Conservation (phyloP, 30 jellyfish, hydroid and myxozoan species). For the Hydractinia symbiolongicarpus region DNA sequence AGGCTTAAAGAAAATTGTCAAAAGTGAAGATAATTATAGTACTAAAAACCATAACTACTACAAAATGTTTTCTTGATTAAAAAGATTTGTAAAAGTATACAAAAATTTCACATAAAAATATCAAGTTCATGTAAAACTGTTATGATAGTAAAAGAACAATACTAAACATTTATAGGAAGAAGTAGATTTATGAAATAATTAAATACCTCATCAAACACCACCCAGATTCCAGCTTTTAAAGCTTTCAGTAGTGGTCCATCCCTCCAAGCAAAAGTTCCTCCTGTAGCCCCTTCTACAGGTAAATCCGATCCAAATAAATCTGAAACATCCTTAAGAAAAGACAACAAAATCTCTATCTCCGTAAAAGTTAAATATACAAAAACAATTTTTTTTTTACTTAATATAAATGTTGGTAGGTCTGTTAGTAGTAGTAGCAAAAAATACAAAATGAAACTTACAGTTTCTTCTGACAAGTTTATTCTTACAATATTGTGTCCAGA, state of each 20-base stretch:
- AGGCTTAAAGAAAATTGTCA: no score
- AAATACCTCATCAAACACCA: slow-evolving; percentile 83
- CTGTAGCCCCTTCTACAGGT: slow-evolving; percentile 82
- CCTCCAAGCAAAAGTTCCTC: slow-evolving; percentile 85
- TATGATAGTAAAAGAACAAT: background rate
- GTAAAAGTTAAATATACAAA: no score
- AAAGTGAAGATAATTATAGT: no score
- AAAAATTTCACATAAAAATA: background rate
- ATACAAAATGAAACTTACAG: slow-evolving; percentile 41
- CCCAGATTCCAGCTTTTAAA: slow-evolving; percentile 84
- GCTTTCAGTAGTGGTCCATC: slow-evolving; percentile 97
- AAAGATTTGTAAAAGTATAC: background rate
- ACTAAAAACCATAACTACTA: no score
- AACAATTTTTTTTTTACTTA: no score
- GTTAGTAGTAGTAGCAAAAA: background rate
- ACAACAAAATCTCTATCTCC: background rate
- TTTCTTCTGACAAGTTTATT: slow-evolving; percentile 88
- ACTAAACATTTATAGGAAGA: no score
- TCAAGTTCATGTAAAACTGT: background rate
- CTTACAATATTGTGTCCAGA: slow-evolving; percentile 67
- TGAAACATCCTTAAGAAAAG: slow-evolving; percentile 59
- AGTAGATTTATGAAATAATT: background rate
- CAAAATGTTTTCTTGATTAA: no score
- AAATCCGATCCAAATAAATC: slow-evolving; percentile 97
- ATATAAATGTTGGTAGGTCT: no score